Evolutionary conservation across 2,888 invertebrate species (phyloP).

Genomic region (Erebia aethiops): DNA sequence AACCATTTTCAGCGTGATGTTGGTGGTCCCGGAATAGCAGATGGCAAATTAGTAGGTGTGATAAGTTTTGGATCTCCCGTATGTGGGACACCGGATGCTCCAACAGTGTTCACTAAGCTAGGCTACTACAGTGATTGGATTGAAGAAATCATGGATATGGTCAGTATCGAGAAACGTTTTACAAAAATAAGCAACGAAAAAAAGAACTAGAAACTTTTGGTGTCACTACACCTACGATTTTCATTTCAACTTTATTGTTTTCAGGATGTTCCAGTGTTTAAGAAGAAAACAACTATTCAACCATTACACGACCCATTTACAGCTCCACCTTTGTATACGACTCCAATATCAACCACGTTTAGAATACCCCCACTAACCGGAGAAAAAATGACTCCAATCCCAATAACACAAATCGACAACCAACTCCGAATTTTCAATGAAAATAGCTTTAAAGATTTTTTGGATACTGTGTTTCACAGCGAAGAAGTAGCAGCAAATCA

Average conservation of each 20-base stretch:
- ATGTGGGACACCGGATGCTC: conserved; percentile 65
- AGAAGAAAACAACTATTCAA: conserved; percentile 46
- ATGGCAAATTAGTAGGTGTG: conserved; percentile 58
- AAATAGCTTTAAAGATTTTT: conserved; percentile 53
- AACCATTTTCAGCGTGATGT: conserved; percentile 62
- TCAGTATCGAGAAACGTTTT: conserved; percentile 34
- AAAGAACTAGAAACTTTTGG: too few relatives aligned
- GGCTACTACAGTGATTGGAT: conserved; percentile 69
- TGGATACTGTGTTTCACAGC: conserved; percentile 55
- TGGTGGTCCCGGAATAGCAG: conserved; percentile 65
- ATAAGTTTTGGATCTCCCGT: conserved; percentile 67
- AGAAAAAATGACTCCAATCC: conserved; percentile 38
- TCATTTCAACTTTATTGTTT: not conserved
- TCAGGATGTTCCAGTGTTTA: conserved; percentile 50
- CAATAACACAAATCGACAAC: conserved; percentile 41
- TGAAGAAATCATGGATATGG: conserved; percentile 61
- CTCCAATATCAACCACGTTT: conserved; percentile 45
- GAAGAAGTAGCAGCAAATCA: conserved; percentile 49
- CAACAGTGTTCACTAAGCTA: conserved; percentile 71
- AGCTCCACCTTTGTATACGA: conserved; percentile 4
- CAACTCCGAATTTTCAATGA: conserved; percentile 46
- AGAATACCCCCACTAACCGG: conserved; percentile 46
- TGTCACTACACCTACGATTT: too few relatives aligned
- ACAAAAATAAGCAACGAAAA: not conserved
- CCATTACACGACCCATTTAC: conserved; percentile 12